Evolutionary conservation across 2,888 invertebrate genomes (phyloP), one percentile per base, ranked within the genome.

Genomic region (Saturnia japonica): DNA sequence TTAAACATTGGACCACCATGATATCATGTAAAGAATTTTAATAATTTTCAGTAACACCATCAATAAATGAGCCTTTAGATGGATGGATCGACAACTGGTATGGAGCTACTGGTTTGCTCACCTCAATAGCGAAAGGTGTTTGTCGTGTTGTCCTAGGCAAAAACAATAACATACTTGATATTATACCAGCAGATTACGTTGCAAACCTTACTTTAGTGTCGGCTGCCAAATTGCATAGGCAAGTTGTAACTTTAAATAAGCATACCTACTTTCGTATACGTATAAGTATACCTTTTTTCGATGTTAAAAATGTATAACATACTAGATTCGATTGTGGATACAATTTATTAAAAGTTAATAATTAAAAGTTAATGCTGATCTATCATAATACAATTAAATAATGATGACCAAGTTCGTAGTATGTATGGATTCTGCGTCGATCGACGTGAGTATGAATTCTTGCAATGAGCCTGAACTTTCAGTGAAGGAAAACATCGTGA

Each of bases 41-140:
- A 57, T 28, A 14, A 28, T 28, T 25, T 57, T 57, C 25, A 85
- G 85, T 85, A 69, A 34, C 72, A 14, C 73, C 83, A 11, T 74
- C 77, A 28, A 69, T 76, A 1, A 71, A 76, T 0, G 79, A 76
- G 1, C 83, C 83, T 0, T 28, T 78, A 1, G 76, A 73, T 66
- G 85, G 85, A 2, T 85, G 84, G 83, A 22, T 82, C 0, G 69
- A 72, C 1, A 81, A 85, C 67, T 84, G 82, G 83, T 77, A 66
- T 0, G 85, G 84, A 0, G 75, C 76, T 0, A 81, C 78, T 0
- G 70, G 72, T 0, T 0, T 83, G 0, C 4, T 76, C 0, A 69
- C 69, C 0, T 71, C 72, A 1, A 73, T 76, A 0, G 70, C 76
- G 0, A 76, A 73, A 25, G 83, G 85, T 0, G 11, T 79, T 1